These are phyloP conservation scores for Tragelaphus scriptus DNA, from an alignment of 2,113 vertebrate species.

Conservation along the genomic window DNA sequence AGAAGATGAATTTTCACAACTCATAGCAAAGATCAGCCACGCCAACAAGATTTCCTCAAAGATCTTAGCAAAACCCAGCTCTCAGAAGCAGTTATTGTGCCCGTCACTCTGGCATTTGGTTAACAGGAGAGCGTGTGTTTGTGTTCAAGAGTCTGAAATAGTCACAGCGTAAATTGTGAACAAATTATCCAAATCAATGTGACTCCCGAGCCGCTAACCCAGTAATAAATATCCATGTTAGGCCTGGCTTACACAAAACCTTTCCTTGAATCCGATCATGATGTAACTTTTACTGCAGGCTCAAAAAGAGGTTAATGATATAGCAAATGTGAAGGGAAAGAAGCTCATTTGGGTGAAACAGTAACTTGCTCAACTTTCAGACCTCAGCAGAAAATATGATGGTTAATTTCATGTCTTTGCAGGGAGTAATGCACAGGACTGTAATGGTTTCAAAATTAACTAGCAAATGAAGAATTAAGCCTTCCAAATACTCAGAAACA, in stretches of 20 bases:
- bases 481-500: constrained; percentile 50
- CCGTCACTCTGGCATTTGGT: background rate
- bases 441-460: constrained; percentile 42
- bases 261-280: constrained; percentile 62
- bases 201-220: background rate
- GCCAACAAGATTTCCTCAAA: background rate
- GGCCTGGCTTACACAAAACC: constrained; percentile 59
- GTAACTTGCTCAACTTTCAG: constrained; percentile 66
- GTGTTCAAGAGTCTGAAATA: constrained; percentile 57
- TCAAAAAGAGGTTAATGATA: constrained; percentile 66
- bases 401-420: constrained; percentile 51
- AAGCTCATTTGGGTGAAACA: constrained; percentile 66
- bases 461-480: constrained; percentile 51
- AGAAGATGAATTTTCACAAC: background rate
- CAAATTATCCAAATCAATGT: constrained; percentile 71
- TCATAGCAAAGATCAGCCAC: background rate
- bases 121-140: background rate
- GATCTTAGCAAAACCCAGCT: background rate
- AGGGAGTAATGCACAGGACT: background rate
- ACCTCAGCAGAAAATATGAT: constrained; percentile 54
- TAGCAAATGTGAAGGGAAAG: constrained; percentile 64
- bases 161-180: constrained; percentile 66
- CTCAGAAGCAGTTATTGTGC: background rate
- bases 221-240: constrained; percentile 61
- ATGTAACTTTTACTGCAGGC: constrained; percentile 68